Percentiles rank a stretch among this genome's conserved stretches.
Conservation (phyloP, 2,888 invertebrate genomes). For the Keiferia lycopersicella region DNA sequence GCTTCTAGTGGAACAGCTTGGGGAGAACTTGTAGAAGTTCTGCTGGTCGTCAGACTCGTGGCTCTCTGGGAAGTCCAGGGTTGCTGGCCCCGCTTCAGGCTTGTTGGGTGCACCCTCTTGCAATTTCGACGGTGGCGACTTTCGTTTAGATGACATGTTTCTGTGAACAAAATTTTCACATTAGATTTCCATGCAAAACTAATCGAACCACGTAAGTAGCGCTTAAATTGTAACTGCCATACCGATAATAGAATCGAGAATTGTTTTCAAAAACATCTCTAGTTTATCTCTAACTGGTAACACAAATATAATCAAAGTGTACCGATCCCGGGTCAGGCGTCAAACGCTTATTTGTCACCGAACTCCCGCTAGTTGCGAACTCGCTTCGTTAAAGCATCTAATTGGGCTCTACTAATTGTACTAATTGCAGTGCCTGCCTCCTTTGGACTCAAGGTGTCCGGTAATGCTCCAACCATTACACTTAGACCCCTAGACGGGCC, state of each 20-base stretch:
- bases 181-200: not conserved
- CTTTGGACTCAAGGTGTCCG: constrained; percentile 72
- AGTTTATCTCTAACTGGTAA: constrained; percentile 31
- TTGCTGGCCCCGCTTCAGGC: constrained; percentile 76
- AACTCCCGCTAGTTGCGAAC: constrained; percentile 63
- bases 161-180: constrained; percentile 74
- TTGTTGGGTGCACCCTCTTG: constrained; percentile 85
- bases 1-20: constrained; percentile 70
- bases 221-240: not conserved
- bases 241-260: not conserved
- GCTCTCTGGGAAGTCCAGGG: constrained; percentile 70
- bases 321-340: constrained; percentile 65
- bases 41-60: constrained; percentile 70
- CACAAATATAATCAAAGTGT: constrained; percentile 54
- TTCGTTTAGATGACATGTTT: constrained; percentile 98
- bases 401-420: constrained; percentile 74
- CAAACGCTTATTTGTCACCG: constrained; percentile 67
- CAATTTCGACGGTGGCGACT: constrained; percentile 96
- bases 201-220: not conserved
- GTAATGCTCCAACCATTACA: constrained; percentile 35
- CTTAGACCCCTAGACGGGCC: constrained; percentile 35
- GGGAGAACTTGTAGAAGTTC: constrained; percentile 75
- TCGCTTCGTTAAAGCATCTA: constrained; percentile 76
- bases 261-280: constrained; percentile 15
- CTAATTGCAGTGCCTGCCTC: constrained; percentile 68